Conservation (phyloP, 2,797 vertebrate species). For the Tolypeutes matacus region DNA sequence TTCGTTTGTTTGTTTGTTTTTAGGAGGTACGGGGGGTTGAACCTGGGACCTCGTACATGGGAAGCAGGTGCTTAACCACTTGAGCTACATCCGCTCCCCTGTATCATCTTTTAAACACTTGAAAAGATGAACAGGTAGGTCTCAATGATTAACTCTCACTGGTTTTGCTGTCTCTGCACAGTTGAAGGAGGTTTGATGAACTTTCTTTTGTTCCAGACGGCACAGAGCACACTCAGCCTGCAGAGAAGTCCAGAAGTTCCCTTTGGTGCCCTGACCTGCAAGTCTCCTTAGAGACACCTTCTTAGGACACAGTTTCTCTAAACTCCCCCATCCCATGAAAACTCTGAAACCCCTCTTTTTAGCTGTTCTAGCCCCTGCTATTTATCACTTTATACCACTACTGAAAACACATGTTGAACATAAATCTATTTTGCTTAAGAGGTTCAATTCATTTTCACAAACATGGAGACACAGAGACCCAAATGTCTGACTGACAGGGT, state of each 20-base stretch:
- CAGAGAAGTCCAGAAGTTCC: not conserved
- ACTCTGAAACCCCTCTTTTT: not conserved
- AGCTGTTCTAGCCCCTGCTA: not conserved
- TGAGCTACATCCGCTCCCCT: not conserved
- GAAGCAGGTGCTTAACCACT: too few relatives aligned
- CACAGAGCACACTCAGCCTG: too few relatives aligned
- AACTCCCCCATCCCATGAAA: not conserved
- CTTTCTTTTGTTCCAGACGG: too few relatives aligned
- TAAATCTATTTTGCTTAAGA: conserved; percentile 58
- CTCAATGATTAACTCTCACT: not conserved
- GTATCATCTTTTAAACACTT: not conserved
- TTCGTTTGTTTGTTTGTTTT: too few relatives aligned
- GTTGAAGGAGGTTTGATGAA: too few relatives aligned
- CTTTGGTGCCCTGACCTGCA: not conserved
- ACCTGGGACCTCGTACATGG: too few relatives aligned
- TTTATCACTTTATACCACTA: not conserved
- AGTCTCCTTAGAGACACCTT: not conserved
- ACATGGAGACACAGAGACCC: not conserved
- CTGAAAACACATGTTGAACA: not conserved
- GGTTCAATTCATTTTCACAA: not conserved
- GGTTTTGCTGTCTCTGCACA: not conserved
- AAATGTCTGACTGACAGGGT: not conserved
- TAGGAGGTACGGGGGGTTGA: too few relatives aligned
- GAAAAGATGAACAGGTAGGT: not conserved
- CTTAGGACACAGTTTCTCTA: not conserved